Evolutionary conservation across 2,797 vertebrate species (phyloP).

Genomic region (Poeciliopsis turneri): DNA sequence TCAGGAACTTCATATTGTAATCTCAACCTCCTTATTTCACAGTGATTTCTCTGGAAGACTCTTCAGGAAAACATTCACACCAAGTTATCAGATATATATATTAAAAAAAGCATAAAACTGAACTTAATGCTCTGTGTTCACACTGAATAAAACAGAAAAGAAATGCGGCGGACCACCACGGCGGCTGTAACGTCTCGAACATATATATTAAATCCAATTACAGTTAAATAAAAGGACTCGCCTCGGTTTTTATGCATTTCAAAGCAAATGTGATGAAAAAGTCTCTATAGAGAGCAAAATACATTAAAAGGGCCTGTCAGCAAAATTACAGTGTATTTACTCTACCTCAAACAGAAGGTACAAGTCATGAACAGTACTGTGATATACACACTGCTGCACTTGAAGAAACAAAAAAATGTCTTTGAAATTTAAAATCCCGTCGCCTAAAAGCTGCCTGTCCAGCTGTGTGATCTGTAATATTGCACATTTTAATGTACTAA

Average conservation of each 20-base stretch:
- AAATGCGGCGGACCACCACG: constrained; percentile 33
- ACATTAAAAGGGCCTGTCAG: constrained; percentile 64
- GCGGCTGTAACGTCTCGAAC: constrained; percentile 45
- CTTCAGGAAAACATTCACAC: constrained; percentile 44
- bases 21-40: constrained; percentile 60
- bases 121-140: constrained; percentile 29
- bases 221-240: constrained; percentile 53
- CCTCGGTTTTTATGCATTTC: constrained; percentile 39
- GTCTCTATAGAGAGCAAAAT: constrained; percentile 68
- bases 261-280: constrained; percentile 61
- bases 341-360: constrained; percentile 46
- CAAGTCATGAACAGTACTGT: constrained; percentile 38
- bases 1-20: constrained; percentile 50
- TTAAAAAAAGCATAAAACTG: constrained; percentile 23
- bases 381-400: constrained; percentile 35
- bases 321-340: constrained; percentile 73
- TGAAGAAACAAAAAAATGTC: constrained; percentile 35
- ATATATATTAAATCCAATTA: constrained; percentile 42
- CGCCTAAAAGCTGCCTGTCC: constrained; percentile 36
- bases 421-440: constrained; percentile 39
- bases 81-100: constrained; percentile 17
- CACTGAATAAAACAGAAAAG: constrained; percentile 40
- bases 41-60: constrained; percentile 62
- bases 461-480: constrained; percentile 67
- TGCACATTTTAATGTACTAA: constrained; percentile 68